Evolutionary conservation across 2,113 vertebrate species (phyloP).

Genomic region (Cepphus grylle): DNA sequence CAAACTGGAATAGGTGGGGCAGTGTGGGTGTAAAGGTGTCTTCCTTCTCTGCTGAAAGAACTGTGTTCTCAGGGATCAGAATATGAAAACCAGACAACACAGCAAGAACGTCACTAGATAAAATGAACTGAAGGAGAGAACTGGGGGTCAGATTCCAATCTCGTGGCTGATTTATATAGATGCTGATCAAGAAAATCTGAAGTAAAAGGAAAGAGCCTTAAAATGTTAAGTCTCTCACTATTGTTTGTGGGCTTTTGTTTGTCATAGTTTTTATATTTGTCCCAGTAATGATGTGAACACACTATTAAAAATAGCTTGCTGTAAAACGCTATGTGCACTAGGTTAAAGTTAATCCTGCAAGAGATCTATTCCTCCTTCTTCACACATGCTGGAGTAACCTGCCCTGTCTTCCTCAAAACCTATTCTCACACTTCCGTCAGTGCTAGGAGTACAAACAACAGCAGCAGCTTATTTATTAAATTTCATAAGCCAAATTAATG

Average conservation of each 20-base stretch:
- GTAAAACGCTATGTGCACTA: neutral
- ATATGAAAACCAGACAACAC: neutral
- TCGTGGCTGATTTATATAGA: neutral
- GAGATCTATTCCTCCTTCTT: neutral
- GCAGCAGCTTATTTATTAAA: neutral
- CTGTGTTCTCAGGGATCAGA: neutral
- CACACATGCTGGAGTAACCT: neutral
- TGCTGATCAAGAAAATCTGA: neutral
- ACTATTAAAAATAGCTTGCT: neutral
- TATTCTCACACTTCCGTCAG: neutral
- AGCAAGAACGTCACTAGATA: neutral
- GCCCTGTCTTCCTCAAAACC: neutral
- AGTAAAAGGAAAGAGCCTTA: neutral
- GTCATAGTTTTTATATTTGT: neutral
- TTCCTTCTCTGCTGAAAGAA: neutral
- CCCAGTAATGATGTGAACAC: neutral
- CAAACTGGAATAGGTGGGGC: neutral
- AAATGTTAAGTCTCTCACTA: neutral
- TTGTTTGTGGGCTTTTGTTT: neutral
- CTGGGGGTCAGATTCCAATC: neutral
- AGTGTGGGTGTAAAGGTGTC: neutral
- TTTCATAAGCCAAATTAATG: neutral
- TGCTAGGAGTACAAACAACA: neutral
- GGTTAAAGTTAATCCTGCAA: neutral
- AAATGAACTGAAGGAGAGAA: neutral